Evolutionary conservation across 1,140 invertebrate genomes (phyloP).

Genomic region (Drosophila tsacasi): DNA sequence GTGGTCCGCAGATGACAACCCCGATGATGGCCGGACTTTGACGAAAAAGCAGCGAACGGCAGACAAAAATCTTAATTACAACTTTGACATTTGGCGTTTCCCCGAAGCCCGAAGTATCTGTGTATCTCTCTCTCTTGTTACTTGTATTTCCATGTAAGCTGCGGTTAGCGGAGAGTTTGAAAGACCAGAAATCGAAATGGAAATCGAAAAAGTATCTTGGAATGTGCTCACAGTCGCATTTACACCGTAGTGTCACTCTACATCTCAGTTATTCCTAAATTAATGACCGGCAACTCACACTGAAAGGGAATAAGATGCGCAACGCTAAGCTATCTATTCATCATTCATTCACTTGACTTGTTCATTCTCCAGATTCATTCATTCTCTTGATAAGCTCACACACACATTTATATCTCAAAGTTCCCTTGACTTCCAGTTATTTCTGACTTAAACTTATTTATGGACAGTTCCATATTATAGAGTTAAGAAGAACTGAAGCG

Average conservation of each 20-base stretch:
- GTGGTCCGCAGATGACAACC: slow-evolving; percentile 42
- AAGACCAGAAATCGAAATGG: background rate
- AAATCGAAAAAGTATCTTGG: background rate
- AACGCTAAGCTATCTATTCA: background rate
- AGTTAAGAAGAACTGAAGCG: too few relatives aligned
- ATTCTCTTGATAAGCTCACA: too few relatives aligned
- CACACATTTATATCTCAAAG: background rate
- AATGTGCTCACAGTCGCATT: too few relatives aligned
- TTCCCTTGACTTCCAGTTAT: background rate
- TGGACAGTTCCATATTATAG: too few relatives aligned
- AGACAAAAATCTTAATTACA: slow-evolving; percentile 55
- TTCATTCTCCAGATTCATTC: too few relatives aligned
- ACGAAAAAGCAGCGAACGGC: slow-evolving; percentile 17
- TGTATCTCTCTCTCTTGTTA: background rate
- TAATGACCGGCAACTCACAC: too few relatives aligned
- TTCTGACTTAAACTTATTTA: too few relatives aligned
- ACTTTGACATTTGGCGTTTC: slow-evolving; percentile 47
- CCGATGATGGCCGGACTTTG: slow-evolving; percentile 36
- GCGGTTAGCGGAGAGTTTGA: background rate
- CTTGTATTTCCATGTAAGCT: background rate
- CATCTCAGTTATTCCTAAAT: background rate
- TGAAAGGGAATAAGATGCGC: background rate
- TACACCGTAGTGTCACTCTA: too few relatives aligned
- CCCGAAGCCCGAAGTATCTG: slow-evolving; percentile 1
- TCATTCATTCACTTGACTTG: too few relatives aligned